These are phyloP conservation scores for Alligator mississippiensis DNA, from an alignment of 2,113 vertebrate species.

Conservation along the genomic window DNA sequence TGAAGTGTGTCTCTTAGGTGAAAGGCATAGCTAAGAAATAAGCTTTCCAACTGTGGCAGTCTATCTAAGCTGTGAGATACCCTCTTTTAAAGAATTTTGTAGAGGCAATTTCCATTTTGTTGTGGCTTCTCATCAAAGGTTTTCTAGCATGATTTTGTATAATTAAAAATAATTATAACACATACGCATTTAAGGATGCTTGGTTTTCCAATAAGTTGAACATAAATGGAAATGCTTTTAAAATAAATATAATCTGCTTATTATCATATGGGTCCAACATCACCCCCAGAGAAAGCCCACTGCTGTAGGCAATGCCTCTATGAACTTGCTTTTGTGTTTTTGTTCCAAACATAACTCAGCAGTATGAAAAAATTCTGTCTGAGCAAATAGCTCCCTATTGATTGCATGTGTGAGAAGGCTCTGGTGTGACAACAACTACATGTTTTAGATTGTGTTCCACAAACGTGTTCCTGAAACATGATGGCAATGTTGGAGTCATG, in stretches of 20 bases:
- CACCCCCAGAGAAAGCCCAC: background rate
- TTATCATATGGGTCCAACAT: background rate
- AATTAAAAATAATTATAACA: background rate
- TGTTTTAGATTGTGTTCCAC: background rate
- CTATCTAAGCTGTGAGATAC: background rate
- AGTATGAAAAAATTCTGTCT: background rate
- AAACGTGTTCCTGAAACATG: background rate
- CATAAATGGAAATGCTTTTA: background rate
- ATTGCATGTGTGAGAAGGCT: background rate
- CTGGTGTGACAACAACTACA: background rate
- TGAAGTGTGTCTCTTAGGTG: rapidly evolving
- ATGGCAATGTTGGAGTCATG: too few relatives aligned
- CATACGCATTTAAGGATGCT: background rate
- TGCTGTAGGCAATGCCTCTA: background rate
- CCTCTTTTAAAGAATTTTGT: background rate
- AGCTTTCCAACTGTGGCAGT: background rate
- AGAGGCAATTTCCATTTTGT: background rate
- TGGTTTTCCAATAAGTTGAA: background rate
- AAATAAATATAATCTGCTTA: background rate
- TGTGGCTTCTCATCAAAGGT: background rate
- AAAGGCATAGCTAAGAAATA: background rate
- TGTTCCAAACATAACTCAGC: background rate
- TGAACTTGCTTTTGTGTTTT: background rate
- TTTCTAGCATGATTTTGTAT: background rate
- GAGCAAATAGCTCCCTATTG: background rate